Base-by-base conservation (phyloP, 2,113 vertebrate species). In the Coracopsis vasa region DNA sequence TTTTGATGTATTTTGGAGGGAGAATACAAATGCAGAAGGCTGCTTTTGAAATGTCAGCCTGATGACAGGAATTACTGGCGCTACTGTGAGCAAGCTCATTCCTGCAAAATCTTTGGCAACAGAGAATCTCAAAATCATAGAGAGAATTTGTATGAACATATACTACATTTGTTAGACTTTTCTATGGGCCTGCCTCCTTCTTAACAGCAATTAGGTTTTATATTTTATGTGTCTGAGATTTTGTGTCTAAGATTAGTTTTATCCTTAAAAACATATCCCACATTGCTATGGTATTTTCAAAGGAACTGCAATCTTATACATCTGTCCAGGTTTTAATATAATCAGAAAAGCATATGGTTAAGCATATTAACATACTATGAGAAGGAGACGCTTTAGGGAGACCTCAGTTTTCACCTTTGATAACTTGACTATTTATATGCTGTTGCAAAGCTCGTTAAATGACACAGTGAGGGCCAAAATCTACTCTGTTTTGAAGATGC, bases 331-430 rank as follows among this genome's bases (percentile, higher is more conserved):
- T 90, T 95, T 95, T 81, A 87, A 88, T 83, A 67, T 79, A 79
- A 86, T 88, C 90, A 75, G 81, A 85, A 95, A 96, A 96, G 64
- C 88, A 95, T 86, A 71, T 87, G 78, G 88, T 89, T 94, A 86
- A 79, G 65, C 79, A 88, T 90, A 86, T 72, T 80, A 95, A 79
- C 51, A 44, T 75, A 75, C 67, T 80, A 64, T 54, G 51, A 82
- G 72, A 94, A 71, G 15, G 14, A 94, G n/a, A 70, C 0, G 0
- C 4, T 4, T 67, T 67, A 93, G 69, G 72, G 72, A 95, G 83
- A 92, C 56, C 47, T 93, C 56, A 86, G 2, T 92, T 95, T 86
- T 81, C 47, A 87, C 79, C 77, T 90, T 92, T 93, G 60, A 24
- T 92, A 91, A 58, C 64, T 50, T 60, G 44, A 60, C 41, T 94